A percentile compares a stretch with the other conserved stretches of the same genome.
Conservation (phyloP, 2,113 vertebrate genomes). For the Ammodytes marinus region DNA sequence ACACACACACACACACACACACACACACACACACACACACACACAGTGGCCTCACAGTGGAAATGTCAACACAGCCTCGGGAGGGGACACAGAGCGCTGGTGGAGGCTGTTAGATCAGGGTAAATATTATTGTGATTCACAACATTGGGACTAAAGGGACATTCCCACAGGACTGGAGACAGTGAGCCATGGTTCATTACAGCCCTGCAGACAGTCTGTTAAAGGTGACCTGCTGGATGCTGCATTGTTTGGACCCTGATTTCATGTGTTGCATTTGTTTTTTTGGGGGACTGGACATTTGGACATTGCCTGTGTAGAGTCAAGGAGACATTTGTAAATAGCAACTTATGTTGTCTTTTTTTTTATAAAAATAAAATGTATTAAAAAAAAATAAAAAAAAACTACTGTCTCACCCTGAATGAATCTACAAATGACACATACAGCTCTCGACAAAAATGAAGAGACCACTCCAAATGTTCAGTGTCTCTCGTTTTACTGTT, state of each 20-base stretch:
- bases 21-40: too few species aligned
- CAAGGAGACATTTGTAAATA: slow-evolving; percentile 10
- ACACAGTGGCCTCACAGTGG: slow-evolving; percentile 50
- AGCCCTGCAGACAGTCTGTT: slow-evolving; percentile 37
- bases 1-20: too few species aligned
- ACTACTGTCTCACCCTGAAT: not conserved
- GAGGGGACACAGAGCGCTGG: slow-evolving; percentile 56
- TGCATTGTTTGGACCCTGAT: slow-evolving; percentile 14
- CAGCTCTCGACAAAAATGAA: too few species aligned
- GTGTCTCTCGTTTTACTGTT: too few species aligned
- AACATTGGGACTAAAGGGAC: slow-evolving; percentile 30
- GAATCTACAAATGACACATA: not conserved
- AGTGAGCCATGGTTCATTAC: slow-evolving; percentile 30
- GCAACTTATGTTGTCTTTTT: too few species aligned
- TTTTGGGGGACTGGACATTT: not conserved
- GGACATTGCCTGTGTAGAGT: not conserved
- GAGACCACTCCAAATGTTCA: too few species aligned
- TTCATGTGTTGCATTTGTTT: slow-evolving; percentile 9
- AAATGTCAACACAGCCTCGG: slow-evolving; percentile 59
- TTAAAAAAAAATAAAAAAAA: not conserved
- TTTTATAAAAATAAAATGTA: too few species aligned
- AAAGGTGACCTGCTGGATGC: slow-evolving; percentile 47
- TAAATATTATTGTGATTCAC: slow-evolving; percentile 57
- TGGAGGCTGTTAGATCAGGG: slow-evolving; percentile 45
- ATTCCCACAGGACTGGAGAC: slow-evolving; percentile 4